Evolutionary conservation across 2,113 vertebrate genomes (phyloP).

Genomic region (Protomyctophum bolini): DNA sequence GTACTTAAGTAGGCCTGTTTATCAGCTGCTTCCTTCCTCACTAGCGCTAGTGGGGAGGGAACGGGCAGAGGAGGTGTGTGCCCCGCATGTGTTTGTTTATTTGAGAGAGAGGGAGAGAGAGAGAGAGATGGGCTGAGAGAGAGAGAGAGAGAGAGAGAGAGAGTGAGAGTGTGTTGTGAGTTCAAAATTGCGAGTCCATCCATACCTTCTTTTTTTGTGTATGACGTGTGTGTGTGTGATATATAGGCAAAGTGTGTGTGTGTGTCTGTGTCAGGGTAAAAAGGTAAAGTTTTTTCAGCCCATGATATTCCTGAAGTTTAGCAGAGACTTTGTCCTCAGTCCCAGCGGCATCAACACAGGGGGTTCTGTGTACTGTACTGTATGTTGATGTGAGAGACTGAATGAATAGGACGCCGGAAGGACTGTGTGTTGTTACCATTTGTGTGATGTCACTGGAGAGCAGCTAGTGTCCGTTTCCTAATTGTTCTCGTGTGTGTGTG

Average conservation of each 20-base stretch:
- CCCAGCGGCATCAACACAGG: conserved; percentile 24
- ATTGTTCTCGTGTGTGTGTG: conserved; percentile 10
- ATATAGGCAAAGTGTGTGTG: background rate
- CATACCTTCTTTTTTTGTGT: no score
- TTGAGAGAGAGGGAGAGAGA: no score
- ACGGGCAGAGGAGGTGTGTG: conserved; percentile 6
- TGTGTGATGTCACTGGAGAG: conserved; percentile 35
- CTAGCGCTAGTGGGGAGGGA: conserved; percentile 25
- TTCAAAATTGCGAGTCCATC: no score
- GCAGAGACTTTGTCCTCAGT: conserved; percentile 10
- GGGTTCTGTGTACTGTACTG: background rate
- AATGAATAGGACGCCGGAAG: background rate
- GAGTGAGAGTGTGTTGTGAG: no score
- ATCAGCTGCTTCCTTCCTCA: conserved; percentile 25
- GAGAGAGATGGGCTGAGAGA: background rate
- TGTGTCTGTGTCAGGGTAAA: conserved; percentile 8
- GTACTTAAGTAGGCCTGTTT: conserved; percentile 42
- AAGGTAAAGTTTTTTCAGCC: conserved; percentile 3
- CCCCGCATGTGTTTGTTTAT: background rate
- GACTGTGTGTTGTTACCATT: conserved; percentile 18
- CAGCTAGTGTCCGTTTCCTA: conserved; percentile 25
- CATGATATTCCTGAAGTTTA: conserved; percentile 38
- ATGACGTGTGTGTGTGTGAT: no score
- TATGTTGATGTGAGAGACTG: conserved; percentile 20
- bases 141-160: background rate